Base-by-base conservation (phyloP, 2,113 vertebrate species). In the Triplophysa tibetana region DNA sequence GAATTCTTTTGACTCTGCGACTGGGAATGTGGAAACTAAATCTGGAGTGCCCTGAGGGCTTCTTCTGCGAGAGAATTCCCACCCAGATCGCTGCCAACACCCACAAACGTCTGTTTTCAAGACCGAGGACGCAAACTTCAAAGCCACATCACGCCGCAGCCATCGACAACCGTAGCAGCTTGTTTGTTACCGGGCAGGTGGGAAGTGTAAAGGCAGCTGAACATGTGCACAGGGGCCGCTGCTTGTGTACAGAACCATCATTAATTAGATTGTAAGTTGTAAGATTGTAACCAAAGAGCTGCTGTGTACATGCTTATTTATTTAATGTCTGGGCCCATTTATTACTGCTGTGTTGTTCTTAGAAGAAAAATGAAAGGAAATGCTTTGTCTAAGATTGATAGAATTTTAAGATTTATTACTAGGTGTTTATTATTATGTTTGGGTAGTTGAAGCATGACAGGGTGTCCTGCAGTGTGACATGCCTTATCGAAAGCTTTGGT, bases 1-100 rank as follows among this genome's bases (percentile, higher is more conserved):
- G 90, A 92, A 93, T 92, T 92, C 90, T 89, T 93, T 92, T 90
- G 89, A 91, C 89, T 93, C 92, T 91, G 85, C 87, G 90, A 92
- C 84, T 64, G 85, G 87, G 87, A 88, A 89, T 75, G 89, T 84
- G 86, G 90, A 88, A 90, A 91, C 90, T 88, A 86, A 90, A 91
- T 90, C 90, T 85, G 87, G 61, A 38, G 70, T 88, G 84, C 89
- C 91, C 90, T 41, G 29, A 87, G 90, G 91, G 88, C 82, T 84
- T 88, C 65, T 79, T 82, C 88, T 90, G 81, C 88, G 88, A 82
- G 84, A 89, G 88, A 89, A 88, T 91, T 91, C 90, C 88, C 83
- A 43, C 82, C 74, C 77, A 80, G 60, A 77, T 70, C 67, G 80
- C 61, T 80, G 77, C 80, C 73, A 67, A 80, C 83, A 81, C 83